Base-by-base conservation (phyloP, 2,888 invertebrate species). In the Epinotia demarniana region DNA sequence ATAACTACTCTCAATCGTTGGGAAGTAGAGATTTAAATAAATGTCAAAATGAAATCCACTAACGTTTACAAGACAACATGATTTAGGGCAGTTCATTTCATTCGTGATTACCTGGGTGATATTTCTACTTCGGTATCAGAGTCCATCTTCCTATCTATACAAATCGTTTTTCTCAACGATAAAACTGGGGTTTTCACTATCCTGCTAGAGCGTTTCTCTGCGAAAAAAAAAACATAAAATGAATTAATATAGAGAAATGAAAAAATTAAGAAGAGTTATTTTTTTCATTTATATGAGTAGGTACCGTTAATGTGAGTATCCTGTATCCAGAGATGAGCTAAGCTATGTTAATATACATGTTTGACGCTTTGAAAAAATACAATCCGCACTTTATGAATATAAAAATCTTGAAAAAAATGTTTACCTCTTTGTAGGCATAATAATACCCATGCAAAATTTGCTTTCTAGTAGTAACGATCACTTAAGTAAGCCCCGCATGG, bases 81-180 rank as follows among this genome's bases (percentile, higher is more conserved):
- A 16, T 16, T 49, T 16, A 49, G 12, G 58, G 3, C 16, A 16
- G 58, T 12, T n/a, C 39, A n/a, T n/a, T 11, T 18, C 18, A 11
- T 19, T 46, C 12, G n/a, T n/a, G 6, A 53, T 77, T 79, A 90
- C 93, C 92, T 92, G 58, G 87, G 82, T 69, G 78, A 81, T 69
- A 82, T 78, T 83, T 93, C 94, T 5, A 94, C 94, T 68, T 94
- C 94, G 0, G 93, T 94, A 76, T 94, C 94, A 0, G 93, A 92
- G 74, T 94, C 90, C 75, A 89, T 67, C 66, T 91, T 90, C 81
- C 90, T 85, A 55, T 91, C 86, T 43, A 94, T 85, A 62, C 82
- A 78, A 12, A 94, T 81, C 58, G 87, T 85, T 79, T 90, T 90
- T 78, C 92, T 87, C 72, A 83, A 82, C 2, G 93, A 90, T 27